Evolutionary conservation across 2,797 vertebrate genomes (phyloP).

Genomic region (Melanogrammus aeglefinus): DNA sequence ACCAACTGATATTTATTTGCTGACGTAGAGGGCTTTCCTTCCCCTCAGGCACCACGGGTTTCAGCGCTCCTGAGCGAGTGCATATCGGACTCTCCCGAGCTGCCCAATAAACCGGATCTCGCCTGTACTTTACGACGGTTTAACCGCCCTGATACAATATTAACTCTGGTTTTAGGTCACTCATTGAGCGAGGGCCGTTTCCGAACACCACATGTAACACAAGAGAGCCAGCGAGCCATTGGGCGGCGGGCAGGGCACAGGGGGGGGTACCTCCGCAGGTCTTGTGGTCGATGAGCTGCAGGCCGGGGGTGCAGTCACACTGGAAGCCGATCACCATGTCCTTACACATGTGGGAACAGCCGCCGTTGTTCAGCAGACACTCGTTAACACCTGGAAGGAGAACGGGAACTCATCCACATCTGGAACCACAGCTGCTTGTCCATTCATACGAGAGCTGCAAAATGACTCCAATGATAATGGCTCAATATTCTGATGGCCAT

Average conservation of each 20-base stretch:
- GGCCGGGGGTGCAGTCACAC: slow-evolving; percentile 92
- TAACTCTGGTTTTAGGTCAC: background rate
- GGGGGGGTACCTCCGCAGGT: slow-evolving; percentile 85
- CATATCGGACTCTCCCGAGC: background rate
- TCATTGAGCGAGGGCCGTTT: too few species aligned
- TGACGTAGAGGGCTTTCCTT: background rate
- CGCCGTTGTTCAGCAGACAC: slow-evolving; percentile 92
- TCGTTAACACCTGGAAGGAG: slow-evolving; percentile 82
- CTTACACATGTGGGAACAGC: slow-evolving; percentile 95
- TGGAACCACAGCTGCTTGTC: too few species aligned
- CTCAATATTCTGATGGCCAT: too few species aligned
- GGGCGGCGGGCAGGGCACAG: too few species aligned
- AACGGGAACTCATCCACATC: background rate
- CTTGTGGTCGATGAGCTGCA: slow-evolving; percentile 90
- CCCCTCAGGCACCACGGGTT: background rate
- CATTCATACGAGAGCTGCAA: too few species aligned
- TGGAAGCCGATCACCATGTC: slow-evolving; percentile 89
- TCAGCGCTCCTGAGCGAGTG: background rate
- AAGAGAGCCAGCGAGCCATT: too few species aligned
- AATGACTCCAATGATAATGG: too few species aligned
- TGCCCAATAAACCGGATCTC: background rate
- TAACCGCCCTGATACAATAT: background rate
- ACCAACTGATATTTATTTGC: too few species aligned
- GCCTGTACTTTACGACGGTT: background rate
- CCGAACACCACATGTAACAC: too few species aligned